Evolutionary conservation across 2,797 vertebrate genomes (phyloP), one percentile per base, ranked within the genome.

Genomic region (Phataginus tricuspis): DNA sequence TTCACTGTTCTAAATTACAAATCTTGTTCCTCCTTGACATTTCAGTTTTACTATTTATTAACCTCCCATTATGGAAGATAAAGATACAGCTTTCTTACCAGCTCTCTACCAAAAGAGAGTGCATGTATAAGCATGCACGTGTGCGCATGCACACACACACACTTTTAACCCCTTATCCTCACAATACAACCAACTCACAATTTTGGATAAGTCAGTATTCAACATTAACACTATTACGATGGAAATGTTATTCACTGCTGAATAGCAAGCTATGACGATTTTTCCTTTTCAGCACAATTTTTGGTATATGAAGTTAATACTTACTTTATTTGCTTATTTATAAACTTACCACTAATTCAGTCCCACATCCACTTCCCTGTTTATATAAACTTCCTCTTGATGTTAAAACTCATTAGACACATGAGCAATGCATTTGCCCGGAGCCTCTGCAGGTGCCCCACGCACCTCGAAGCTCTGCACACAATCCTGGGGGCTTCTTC

Each of bases 281-380:
- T 75, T 64, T 89, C 51, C 69, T 85, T 64, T 77, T 42, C 16
- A 53, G 57, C 9, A 80, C 19, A 82, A 74, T 63, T 74, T 75
- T 68, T 80, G 86, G 14, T 31, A 9, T 59, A 59, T 19, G 12
- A 23, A 91, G 72, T 66, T 72, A 90, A 27, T 53, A 69, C n/a
- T 63, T 92, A 83, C 25, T 59, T 88, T 83, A 59, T 49, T 74
- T 57, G 16, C 25, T 57, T 72, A 49, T 45, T 96, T 75, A 83
- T 63, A 71, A 90, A 69, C 19, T 34, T n/a, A 14, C 84, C 39
- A 84, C 14, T 31, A 45, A 39, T 55, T 85, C 66, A 90, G 53
- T 4, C 45, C 45, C 27, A 77, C 78, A 42, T 18, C 37, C 23
- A 64, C 10, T 79, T 86, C 37, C 29, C 39, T 74, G 29, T 53